phyloP scores from a whole-genome alignment of 2,797 vertebrate genomes.

The Prunella strophiata region DNA sequence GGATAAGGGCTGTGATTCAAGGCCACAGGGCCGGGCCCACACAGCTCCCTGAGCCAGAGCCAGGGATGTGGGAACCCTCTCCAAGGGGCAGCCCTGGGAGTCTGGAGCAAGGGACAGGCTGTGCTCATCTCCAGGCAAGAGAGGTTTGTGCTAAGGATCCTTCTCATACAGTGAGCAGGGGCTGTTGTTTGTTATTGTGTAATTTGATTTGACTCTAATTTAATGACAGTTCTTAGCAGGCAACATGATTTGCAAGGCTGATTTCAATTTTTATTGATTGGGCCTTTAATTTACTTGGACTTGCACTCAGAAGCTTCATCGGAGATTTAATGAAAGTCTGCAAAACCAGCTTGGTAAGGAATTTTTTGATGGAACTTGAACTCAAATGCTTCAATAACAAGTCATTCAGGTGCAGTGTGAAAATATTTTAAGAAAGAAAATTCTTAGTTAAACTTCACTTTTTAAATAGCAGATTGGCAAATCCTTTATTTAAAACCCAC shows the following conservation, averaged over 20 bases:
- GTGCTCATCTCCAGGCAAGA: not conserved
- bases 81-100: not conserved
- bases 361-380: not conserved
- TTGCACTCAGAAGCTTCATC: not conserved
- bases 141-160: not conserved
- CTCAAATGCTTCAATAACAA: not conserved
- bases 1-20: conserved; percentile 9
- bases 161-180: not conserved
- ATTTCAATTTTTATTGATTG: conserved; percentile 34
- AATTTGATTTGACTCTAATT: conserved; percentile 35
- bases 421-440: not conserved
- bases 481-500: not conserved
- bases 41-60: not conserved
- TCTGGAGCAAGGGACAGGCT: rapidly evolving
- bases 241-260: conserved; percentile 20
- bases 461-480: not conserved
- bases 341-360: conserved; percentile 19
- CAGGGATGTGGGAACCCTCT: not conserved
- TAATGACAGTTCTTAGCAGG: not conserved
- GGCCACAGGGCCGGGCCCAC: not conserved
- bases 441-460: not conserved
- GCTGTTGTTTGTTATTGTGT: not conserved
- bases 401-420: not conserved
- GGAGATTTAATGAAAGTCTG: not conserved
- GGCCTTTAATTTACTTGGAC: conserved; percentile 27